Percentiles rank a stretch among this genome's conserved stretches.
phyloP scores from a whole-genome alignment of 2,113 vertebrate genomes.

The Gymnarchus niloticus region DNA sequence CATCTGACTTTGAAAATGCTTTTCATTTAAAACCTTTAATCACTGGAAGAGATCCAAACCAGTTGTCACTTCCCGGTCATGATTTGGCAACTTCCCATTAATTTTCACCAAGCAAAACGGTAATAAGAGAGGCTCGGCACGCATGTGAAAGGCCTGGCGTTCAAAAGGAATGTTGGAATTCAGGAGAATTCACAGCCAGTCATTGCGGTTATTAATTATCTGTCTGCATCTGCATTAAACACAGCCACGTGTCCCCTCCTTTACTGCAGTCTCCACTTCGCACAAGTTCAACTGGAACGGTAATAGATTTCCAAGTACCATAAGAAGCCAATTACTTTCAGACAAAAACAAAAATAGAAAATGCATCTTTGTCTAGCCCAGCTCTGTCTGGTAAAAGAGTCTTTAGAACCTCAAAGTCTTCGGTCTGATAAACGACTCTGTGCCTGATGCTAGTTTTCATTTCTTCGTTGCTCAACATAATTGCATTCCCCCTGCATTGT shows the following conservation, averaged over 20 bases:
- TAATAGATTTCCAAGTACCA: conserved; percentile 27
- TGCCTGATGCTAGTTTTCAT: not conserved
- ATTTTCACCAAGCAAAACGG: conserved; percentile 9
- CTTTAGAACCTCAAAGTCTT: conserved; percentile 24
- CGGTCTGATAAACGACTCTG: conserved; percentile 23
- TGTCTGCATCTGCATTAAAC: not conserved
- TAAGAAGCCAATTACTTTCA: conserved; percentile 27
- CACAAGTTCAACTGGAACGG: conserved; percentile 10
- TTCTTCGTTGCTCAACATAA: not conserved
- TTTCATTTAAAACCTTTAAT: not conserved
- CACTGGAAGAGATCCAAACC: not conserved
- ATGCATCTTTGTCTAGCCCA: not conserved
- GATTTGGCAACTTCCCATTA: not conserved
- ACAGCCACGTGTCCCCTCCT: not conserved
- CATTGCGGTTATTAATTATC: conserved; percentile 17
- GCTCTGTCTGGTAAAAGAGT: conserved; percentile 6
- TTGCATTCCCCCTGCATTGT: not conserved
- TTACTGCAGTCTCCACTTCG: not conserved
- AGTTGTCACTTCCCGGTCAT: not conserved
- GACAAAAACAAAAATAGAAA: conserved; percentile 9
- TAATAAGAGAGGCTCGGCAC: not conserved
- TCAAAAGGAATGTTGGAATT: not conserved
- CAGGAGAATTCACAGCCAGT: conserved; percentile 3
- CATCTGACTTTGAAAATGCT: not conserved
- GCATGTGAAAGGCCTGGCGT: conserved; percentile 17